Conservation (phyloP, 2,888 invertebrate species). For the Pseudanteris insignis region DNA sequence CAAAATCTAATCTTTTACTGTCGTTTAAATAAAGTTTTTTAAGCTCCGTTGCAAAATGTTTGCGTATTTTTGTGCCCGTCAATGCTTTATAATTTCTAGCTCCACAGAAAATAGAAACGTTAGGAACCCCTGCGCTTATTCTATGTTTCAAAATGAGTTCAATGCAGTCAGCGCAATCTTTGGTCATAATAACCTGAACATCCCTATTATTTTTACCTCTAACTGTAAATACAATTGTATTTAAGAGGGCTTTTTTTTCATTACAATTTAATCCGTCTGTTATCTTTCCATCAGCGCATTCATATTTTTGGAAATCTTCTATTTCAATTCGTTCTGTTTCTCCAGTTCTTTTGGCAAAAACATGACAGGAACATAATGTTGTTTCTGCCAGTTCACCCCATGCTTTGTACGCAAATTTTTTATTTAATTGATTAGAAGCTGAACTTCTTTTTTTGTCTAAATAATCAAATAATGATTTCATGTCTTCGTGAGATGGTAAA, state of each 20-base stretch:
- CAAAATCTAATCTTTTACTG: neutral
- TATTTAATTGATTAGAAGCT: too few species aligned
- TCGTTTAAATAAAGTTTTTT: conserved; percentile 2
- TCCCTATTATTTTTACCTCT: neutral
- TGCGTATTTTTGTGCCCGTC: conserved; percentile 7
- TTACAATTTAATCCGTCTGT: neutral
- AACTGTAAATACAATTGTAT: neutral
- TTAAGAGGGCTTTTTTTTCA: neutral
- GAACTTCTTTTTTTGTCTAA: too few species aligned
- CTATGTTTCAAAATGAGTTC: neutral
- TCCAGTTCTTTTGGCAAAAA: neutral
- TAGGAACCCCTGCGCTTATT: neutral
- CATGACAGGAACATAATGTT: neutral
- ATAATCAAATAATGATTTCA: too few species aligned
- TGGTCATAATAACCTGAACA: neutral
- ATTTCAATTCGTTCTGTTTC: conserved; percentile 1
- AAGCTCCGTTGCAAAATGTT: conserved; percentile 5
- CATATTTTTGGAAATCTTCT: neutral
- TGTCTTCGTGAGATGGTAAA: too few species aligned
- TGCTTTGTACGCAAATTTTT: too few species aligned
- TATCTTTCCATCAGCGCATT: neutral
- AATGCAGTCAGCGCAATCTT: neutral
- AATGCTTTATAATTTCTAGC: neutral
- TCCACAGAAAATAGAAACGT: neutral
- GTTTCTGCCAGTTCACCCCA: neutral